Conservation (phyloP, 2,888 invertebrate genomes). For the Cartodere bifasciata region DNA sequence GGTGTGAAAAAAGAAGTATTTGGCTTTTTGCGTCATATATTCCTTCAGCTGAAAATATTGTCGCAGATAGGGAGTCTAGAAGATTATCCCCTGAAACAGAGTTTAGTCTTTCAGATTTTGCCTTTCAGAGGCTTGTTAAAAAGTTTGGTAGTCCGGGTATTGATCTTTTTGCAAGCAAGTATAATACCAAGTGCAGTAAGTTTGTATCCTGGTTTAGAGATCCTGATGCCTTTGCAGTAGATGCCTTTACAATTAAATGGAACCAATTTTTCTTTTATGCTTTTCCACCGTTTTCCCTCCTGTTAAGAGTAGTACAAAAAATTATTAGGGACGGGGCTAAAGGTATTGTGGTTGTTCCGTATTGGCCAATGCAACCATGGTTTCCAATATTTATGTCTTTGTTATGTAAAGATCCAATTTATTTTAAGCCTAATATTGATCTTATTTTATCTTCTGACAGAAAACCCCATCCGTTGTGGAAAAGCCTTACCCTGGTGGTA, state of each 20-base stretch:
- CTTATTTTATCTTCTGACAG: slow-evolving; percentile 3
- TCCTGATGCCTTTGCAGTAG: slow-evolving; percentile 8
- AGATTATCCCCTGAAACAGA: slow-evolving; percentile 11
- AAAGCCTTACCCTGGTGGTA: slow-evolving; percentile 7
- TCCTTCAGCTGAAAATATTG: slow-evolving; percentile 13
- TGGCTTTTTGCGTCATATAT: slow-evolving; percentile 17
- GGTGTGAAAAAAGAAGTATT: slow-evolving; percentile 14
- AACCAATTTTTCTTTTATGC: slow-evolving; percentile 5
- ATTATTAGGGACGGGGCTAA: slow-evolving; percentile 4
- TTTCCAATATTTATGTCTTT: slow-evolving; percentile 5
- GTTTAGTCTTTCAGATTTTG: slow-evolving; percentile 8
- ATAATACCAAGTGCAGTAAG: slow-evolving; percentile 9
- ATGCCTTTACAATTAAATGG: slow-evolving; percentile 12
- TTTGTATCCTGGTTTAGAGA: slow-evolving; percentile 10
- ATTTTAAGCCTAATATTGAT: slow-evolving; percentile 5
- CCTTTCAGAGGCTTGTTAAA: slow-evolving; percentile 1
- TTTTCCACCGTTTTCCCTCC: slow-evolving; percentile 8
- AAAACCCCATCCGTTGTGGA: neutral
- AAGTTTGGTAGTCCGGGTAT: slow-evolving; percentile 4
- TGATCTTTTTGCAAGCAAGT: slow-evolving; percentile 8
- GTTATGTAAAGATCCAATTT: slow-evolving; percentile 3
- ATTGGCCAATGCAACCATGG: slow-evolving; percentile 9
- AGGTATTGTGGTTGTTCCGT: slow-evolving; percentile 7
- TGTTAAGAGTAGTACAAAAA: slow-evolving; percentile 4
- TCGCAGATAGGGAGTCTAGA: slow-evolving; percentile 19